Conservation (phyloP, 2,113 vertebrate species). For the Heterotilapia buettikoferi region DNA sequence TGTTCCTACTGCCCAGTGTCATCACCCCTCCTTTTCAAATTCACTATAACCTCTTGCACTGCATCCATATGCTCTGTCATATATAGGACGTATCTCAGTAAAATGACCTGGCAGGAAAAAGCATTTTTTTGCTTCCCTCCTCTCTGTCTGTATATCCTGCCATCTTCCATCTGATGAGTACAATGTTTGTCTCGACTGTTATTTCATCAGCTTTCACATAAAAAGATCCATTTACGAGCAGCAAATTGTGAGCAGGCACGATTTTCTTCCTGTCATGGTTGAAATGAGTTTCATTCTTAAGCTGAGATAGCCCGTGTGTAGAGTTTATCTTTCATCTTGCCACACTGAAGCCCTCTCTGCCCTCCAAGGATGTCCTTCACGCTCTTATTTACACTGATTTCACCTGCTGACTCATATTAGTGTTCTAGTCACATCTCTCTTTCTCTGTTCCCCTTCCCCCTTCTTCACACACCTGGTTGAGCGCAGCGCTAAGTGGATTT, state of each 20-base stretch:
- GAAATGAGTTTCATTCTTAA: neutral
- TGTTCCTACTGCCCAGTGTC: neutral
- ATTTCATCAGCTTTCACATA: neutral
- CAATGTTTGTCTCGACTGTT: neutral
- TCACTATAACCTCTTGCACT: conserved; percentile 11
- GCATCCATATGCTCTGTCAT: conserved; percentile 22
- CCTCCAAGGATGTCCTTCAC: conserved; percentile 50
- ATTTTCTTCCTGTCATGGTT: neutral
- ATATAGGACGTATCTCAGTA: conserved; percentile 4
- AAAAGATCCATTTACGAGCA: neutral
- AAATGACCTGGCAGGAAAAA: conserved; percentile 9
- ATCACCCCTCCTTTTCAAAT: neutral
- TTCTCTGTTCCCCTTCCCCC: neutral
- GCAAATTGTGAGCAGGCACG: neutral
- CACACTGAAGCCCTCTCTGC: neutral
- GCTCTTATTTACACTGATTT: conserved; percentile 40
- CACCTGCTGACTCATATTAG: conserved; percentile 44
- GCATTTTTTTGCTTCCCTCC: neutral
- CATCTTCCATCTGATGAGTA: neutral
- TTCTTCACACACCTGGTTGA: conserved; percentile 33
- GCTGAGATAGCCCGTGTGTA: neutral
- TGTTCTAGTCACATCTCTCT: conserved; percentile 58
- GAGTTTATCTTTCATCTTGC: neutral
- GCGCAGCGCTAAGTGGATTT: conserved; percentile 54
- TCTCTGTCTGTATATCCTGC: neutral